These are phyloP conservation scores for Calliscelio sp. DNA, from an alignment of 2,888 invertebrate species.

Conservation along the genomic window DNA sequence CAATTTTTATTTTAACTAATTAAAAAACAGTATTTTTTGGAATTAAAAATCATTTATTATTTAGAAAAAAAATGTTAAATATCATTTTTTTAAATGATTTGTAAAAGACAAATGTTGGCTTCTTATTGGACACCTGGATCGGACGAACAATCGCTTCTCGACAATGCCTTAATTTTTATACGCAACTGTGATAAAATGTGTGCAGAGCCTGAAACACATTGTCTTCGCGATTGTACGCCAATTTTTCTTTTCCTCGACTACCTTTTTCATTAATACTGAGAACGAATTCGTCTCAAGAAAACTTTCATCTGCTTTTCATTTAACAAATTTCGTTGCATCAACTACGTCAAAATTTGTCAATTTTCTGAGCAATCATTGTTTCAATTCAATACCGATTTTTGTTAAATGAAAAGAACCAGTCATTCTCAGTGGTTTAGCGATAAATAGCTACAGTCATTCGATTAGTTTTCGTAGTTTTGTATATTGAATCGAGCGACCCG, in stretches of 20 bases:
- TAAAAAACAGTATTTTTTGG: too few relatives aligned
- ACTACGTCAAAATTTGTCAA: too few relatives aligned
- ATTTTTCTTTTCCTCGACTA: constrained; percentile 27
- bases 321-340: constrained; percentile 14
- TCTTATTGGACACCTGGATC: constrained; percentile 7
- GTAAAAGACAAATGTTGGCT: constrained; percentile 39
- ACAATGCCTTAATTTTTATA: constrained; percentile 69
- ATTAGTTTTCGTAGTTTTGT: constrained; percentile 36
- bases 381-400: neutral
- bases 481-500: constrained; percentile 78
- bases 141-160: constrained; percentile 56
- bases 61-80: too few relatives aligned
- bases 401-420: constrained; percentile 20
- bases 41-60: neutral
- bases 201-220: constrained; percentile 57
- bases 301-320: neutral
- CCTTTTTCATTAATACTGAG: neutral
- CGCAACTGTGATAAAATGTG: constrained; percentile 65
- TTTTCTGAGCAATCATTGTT: too few relatives aligned
- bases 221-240: constrained; percentile 58
- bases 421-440: constrained; percentile 28
- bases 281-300: neutral
- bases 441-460: constrained; percentile 37
- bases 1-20: too few relatives aligned
- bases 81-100: neutral